phyloP scores from a whole-genome alignment of 2,888 invertebrate genomes.

The Limnephilus rhombicus region DNA sequence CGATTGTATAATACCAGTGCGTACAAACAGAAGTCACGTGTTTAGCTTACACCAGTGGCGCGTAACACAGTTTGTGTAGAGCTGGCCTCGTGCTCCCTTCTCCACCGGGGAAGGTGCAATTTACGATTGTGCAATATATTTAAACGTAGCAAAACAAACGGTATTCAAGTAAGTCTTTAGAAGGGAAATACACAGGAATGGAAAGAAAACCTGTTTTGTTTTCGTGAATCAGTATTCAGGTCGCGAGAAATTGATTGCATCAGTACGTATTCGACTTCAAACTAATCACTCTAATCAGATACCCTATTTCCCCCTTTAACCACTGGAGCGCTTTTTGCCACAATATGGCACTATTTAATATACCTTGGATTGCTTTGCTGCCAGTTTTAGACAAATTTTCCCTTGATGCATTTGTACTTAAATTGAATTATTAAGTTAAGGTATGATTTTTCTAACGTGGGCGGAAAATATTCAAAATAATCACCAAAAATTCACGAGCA shows the following conservation, averaged over 20 bases:
- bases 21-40: not conserved
- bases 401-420: too few relatives aligned
- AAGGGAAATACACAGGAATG: conserved; percentile 23
- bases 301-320: not conserved
- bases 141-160: conserved; percentile 52
- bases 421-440: too few relatives aligned
- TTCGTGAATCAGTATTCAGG: conserved; percentile 45
- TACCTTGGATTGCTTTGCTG: too few relatives aligned
- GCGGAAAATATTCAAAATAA: too few relatives aligned
- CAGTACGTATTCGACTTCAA: not conserved
- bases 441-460: too few relatives aligned
- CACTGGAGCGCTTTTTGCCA: too few relatives aligned
- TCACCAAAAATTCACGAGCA: too few relatives aligned
- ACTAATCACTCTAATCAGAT: not conserved
- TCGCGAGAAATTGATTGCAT: conserved; percentile 1
- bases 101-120: conserved; percentile 45
- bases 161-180: conserved; percentile 45
- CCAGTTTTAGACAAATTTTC: too few relatives aligned
- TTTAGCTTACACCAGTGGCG: not conserved
- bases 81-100: not conserved
- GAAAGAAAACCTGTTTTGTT: conserved; percentile 38
- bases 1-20: not conserved
- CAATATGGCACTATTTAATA: too few relatives aligned
- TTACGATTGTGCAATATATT: conserved; percentile 58
- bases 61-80: not conserved